Percentiles rank a stretch among this genome's conserved stretches.
Conservation (phyloP, 2,113 vertebrate genomes). For the Trinectes maculatus region DNA sequence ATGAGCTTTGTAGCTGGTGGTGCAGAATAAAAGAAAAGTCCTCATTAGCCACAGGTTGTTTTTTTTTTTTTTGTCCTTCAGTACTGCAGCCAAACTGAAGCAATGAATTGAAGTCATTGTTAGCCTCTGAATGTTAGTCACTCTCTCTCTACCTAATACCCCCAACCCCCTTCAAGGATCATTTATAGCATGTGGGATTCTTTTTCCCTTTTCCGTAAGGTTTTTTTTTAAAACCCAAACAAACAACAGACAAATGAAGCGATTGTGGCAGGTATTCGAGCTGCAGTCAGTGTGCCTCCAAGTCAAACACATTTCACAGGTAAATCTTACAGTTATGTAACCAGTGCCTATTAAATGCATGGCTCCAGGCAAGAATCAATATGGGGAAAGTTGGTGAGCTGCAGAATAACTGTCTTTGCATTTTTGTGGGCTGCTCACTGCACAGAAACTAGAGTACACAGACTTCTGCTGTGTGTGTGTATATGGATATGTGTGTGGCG, state of each 20-base stretch:
- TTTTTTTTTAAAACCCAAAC: constrained; percentile 46
- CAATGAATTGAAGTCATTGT: constrained; percentile 73
- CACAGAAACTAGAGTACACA: constrained; percentile 20
- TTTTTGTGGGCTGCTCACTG: constrained; percentile 15
- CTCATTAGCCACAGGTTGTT: constrained; percentile 44
- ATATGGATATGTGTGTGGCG: constrained; percentile 1
- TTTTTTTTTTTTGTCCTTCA: constrained; percentile 44
- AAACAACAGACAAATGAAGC: constrained; percentile 58
- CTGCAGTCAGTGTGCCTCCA: constrained; percentile 47
- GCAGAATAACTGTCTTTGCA: constrained; percentile 34
- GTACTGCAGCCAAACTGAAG: constrained; percentile 49
- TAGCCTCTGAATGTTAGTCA: constrained; percentile 42
- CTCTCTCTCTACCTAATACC: constrained; percentile 12
- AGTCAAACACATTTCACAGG: constrained; percentile 56
- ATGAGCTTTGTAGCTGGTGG: constrained; percentile 8
- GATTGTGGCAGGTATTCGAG: constrained; percentile 45
- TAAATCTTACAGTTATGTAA: constrained; percentile 61
- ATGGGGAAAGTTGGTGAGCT: constrained; percentile 27
- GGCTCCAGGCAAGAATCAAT: constrained; percentile 48
- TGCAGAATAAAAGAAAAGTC: not conserved
- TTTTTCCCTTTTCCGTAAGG: constrained; percentile 46
- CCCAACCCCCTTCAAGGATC: constrained; percentile 15
- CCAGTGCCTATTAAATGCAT: constrained; percentile 31
- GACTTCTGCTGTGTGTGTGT: not conserved
- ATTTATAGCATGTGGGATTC: constrained; percentile 65